phyloP scores from a whole-genome alignment of 2,888 invertebrate species.

The Catocala fraxini region DNA sequence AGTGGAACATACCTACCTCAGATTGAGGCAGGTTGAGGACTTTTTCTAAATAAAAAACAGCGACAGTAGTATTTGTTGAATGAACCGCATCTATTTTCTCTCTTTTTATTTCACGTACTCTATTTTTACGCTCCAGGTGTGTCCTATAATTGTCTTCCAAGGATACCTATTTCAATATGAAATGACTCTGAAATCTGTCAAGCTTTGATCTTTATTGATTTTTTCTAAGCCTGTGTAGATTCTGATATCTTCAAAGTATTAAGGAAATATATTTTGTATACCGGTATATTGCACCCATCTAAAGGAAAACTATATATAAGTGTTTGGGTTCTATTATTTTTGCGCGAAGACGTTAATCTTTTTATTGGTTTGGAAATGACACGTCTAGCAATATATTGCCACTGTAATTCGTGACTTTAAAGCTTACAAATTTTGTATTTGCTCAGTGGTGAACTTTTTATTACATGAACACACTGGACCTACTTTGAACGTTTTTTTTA shows the following conservation, averaged over 20 bases:
- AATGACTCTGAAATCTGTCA: slow-evolving; percentile 2
- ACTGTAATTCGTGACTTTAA: neutral
- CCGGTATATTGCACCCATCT: neutral
- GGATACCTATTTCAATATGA: slow-evolving; percentile 23
- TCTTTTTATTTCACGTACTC: slow-evolving; percentile 43
- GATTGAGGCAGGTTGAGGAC: slow-evolving; percentile 23
- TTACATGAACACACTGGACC: neutral
- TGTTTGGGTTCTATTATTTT: neutral
- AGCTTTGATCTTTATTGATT: no score
- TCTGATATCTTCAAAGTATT: neutral
- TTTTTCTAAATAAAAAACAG: slow-evolving; percentile 25
- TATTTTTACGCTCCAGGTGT: slow-evolving; percentile 43
- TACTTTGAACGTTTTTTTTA: neutral
- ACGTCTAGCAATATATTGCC: neutral
- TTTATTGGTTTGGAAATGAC: neutral
- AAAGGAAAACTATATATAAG: neutral
- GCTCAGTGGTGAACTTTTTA: neutral
- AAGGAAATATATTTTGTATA: neutral
- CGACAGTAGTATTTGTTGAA: slow-evolving; percentile 25
- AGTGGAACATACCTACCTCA: slow-evolving; percentile 25
- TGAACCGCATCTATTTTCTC: slow-evolving; percentile 31
- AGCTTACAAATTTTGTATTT: neutral
- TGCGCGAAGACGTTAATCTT: neutral
- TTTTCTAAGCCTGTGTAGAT: no score
- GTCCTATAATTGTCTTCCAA: slow-evolving; percentile 23